A percentile compares a stretch with the other conserved stretches of the same genome.
Conservation (phyloP, 2,113 vertebrate species). For the Spheniscus mendiculus region DNA sequence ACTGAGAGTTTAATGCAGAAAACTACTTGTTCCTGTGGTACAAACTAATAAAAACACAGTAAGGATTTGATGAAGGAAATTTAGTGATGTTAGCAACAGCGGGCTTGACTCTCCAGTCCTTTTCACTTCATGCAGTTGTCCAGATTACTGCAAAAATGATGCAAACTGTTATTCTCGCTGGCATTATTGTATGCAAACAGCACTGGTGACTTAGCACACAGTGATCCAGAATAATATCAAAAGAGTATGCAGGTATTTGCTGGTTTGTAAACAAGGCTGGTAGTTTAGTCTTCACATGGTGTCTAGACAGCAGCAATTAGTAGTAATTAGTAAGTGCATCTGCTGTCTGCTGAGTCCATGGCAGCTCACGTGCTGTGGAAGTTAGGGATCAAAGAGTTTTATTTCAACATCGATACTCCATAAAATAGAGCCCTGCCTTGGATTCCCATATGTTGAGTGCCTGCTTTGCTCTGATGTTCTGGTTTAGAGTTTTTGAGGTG, state of each 20-base stretch:
- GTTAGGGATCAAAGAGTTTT: background rate
- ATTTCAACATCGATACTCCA: background rate
- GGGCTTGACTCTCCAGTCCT: background rate
- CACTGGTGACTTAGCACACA: background rate
- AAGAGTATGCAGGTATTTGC: background rate
- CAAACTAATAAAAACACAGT: background rate
- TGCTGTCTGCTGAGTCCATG: slow-evolving; percentile 20
- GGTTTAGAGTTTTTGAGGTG: background rate
- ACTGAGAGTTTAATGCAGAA: background rate
- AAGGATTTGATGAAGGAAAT: background rate
- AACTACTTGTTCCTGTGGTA: background rate
- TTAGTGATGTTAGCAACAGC: background rate
- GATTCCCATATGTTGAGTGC: background rate
- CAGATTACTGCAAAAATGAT: background rate
- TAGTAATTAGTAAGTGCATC: slow-evolving; percentile 55
- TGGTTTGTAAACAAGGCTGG: slow-evolving; percentile 30
- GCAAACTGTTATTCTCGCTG: background rate
- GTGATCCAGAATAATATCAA: background rate
- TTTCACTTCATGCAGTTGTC: background rate
- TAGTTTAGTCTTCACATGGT: slow-evolving; percentile 35
- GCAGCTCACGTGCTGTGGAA: background rate
- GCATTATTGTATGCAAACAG: background rate
- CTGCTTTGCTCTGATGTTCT: background rate
- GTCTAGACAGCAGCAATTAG: slow-evolving; percentile 65
- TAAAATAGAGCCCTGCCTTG: background rate